Conservation (phyloP, 2,113 vertebrate genomes). For the Mirza zaza region DNA sequence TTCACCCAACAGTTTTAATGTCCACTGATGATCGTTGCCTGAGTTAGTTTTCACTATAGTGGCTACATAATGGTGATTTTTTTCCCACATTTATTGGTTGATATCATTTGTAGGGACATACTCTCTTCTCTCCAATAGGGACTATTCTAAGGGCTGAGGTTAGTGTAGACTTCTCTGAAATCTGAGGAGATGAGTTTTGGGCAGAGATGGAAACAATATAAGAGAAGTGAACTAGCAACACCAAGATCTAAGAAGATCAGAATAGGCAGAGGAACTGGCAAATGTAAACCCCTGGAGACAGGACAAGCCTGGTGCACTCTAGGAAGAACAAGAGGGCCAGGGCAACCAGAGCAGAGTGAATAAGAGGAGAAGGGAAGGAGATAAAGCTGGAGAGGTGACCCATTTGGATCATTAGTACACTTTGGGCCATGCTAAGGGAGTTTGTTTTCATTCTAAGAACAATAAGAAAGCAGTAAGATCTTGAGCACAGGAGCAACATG, state of each 20-base stretch:
- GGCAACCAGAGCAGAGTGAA: background rate
- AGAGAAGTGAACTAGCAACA: background rate
- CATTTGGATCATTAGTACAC: background rate
- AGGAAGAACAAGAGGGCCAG: background rate
- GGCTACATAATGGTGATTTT: background rate
- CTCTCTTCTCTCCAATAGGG: background rate
- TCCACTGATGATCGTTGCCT: background rate
- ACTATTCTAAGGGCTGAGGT: background rate
- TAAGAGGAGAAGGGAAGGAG: background rate
- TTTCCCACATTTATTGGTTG: background rate
- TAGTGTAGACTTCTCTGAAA: background rate
- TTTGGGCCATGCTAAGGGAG: background rate
- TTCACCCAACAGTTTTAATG: background rate
- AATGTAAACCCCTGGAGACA: background rate
- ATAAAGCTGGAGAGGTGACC: background rate
- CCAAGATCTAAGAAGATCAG: background rate
- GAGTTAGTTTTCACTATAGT: background rate
- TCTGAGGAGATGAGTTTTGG: background rate
- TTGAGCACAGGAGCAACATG: background rate
- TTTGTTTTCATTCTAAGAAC: background rate
- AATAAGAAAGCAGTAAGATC: background rate
- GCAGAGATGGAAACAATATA: background rate
- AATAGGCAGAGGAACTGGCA: background rate
- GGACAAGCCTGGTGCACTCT: background rate
- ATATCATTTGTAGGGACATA: background rate